phyloP scores from a whole-genome alignment of 2,797 vertebrate genomes.

The Acanthurus lineatus region DNA sequence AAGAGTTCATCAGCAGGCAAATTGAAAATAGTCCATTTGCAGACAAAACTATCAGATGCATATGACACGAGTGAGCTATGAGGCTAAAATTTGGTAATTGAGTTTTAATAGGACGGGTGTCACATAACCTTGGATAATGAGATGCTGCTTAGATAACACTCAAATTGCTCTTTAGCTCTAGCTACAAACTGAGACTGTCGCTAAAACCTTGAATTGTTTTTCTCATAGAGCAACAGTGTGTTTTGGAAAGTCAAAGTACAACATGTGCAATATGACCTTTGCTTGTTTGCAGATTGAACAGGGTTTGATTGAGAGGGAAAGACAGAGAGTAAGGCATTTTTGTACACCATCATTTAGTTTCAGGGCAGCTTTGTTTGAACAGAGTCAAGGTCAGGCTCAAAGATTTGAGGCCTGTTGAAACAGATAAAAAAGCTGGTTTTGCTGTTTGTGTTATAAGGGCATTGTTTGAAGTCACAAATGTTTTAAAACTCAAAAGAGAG shows the following conservation, averaged over 20 bases:
- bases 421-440: conserved; percentile 23
- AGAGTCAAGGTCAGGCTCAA: conserved; percentile 56
- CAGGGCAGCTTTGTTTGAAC: conserved; percentile 47
- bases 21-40: conserved; percentile 48
- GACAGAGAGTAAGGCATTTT: conserved; percentile 4
- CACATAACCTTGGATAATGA: conserved; percentile 44
- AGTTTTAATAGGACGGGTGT: conserved; percentile 19
- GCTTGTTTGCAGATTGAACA: conserved; percentile 40
- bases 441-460: neutral
- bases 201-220: conserved; percentile 26
- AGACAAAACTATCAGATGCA: conserved; percentile 35
- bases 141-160: conserved; percentile 13
- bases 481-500: conserved; percentile 13
- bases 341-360: conserved; percentile 29
- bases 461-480: conserved; percentile 10
- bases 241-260: conserved; percentile 1
- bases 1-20: conserved; percentile 45
- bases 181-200: neutral
- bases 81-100: conserved; percentile 34
- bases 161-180: conserved; percentile 5
- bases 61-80: conserved; percentile 39
- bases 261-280: conserved; percentile 31
- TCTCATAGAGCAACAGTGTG: conserved; percentile 1
- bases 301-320: conserved; percentile 19
- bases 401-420: conserved; percentile 17